Conservation (phyloP, 1,140 invertebrate species). For the Dinoponera quadriceps region DNA sequence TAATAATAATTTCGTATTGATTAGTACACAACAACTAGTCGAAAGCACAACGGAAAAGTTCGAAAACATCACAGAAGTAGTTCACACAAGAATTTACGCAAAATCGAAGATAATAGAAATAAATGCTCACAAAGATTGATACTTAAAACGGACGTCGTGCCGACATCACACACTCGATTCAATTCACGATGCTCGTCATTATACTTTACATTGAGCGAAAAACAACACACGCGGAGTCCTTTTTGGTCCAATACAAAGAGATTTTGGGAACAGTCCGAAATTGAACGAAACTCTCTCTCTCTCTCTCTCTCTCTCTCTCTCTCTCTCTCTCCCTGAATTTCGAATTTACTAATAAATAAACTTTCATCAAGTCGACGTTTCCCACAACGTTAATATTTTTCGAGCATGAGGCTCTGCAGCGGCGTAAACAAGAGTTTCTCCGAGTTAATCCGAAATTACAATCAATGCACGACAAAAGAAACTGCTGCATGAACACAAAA, state of each 20-base stretch:
- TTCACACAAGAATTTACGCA: not conserved
- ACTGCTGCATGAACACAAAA: not conserved
- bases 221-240: constrained; percentile 48
- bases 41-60: constrained; percentile 20
- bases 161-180: not conserved
- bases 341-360: constrained; percentile 12
- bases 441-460: constrained; percentile 19
- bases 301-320: no score
- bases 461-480: constrained; percentile 11
- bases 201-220: constrained; percentile 36
- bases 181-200: constrained; percentile 23
- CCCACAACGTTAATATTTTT: not conserved
- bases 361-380: not conserved
- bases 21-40: not conserved
- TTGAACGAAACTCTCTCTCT: no score
- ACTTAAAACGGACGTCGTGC: constrained; percentile 28
- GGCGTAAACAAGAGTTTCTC: not conserved
- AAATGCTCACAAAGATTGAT: not conserved
- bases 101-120: constrained; percentile 25
- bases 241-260: constrained; percentile 35
- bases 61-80: constrained; percentile 7
- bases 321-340: no score
- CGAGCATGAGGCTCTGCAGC: constrained; percentile 32
- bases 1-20: not conserved
- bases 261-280: constrained; percentile 32